Evolutionary conservation across 2,113 vertebrate species (phyloP).

Genomic region (Canis aureus): DNA sequence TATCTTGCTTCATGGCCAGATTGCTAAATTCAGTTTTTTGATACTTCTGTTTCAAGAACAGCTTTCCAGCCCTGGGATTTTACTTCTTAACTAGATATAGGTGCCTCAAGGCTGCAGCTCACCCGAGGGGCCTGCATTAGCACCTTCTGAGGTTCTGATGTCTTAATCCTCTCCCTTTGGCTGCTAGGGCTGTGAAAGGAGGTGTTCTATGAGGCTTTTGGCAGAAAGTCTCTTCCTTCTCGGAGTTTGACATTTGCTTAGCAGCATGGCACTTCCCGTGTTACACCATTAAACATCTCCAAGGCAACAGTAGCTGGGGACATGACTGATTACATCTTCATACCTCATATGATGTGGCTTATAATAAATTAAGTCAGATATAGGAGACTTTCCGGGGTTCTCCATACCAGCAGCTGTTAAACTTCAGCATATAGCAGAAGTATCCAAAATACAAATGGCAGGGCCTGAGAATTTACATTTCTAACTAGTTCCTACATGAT

Average conservation of each 20-base stretch:
- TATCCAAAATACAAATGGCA: background rate
- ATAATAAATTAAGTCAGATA: constrained; percentile 53
- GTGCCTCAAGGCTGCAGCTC: background rate
- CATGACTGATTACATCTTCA: constrained; percentile 68
- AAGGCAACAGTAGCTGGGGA: constrained; percentile 62
- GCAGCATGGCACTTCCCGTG: background rate
- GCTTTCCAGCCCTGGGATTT: background rate
- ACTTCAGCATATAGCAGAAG: background rate
- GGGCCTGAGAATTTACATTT: background rate
- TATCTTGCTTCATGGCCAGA: constrained; percentile 29
- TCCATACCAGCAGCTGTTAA: constrained; percentile 34
- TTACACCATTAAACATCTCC: constrained; percentile 65
- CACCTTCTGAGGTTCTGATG: constrained; percentile 41
- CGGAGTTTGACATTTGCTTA: constrained; percentile 63
- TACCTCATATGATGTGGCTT: constrained; percentile 1
- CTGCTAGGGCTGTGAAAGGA: constrained; percentile 27
- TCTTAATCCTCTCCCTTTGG: constrained; percentile 61
- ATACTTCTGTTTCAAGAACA: background rate
- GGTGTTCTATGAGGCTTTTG: constrained; percentile 17
- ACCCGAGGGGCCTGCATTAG: background rate
- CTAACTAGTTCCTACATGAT: background rate
- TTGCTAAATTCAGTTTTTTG: constrained; percentile 59
- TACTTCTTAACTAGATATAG: background rate
- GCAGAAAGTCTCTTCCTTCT: constrained; percentile 47
- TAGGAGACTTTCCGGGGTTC: background rate